Percentiles rank a stretch among this genome's conserved stretches.
These are phyloP conservation scores for Piezodorus guildinii DNA, from an alignment of 1,140 invertebrate genomes.

Conservation along the genomic window DNA sequence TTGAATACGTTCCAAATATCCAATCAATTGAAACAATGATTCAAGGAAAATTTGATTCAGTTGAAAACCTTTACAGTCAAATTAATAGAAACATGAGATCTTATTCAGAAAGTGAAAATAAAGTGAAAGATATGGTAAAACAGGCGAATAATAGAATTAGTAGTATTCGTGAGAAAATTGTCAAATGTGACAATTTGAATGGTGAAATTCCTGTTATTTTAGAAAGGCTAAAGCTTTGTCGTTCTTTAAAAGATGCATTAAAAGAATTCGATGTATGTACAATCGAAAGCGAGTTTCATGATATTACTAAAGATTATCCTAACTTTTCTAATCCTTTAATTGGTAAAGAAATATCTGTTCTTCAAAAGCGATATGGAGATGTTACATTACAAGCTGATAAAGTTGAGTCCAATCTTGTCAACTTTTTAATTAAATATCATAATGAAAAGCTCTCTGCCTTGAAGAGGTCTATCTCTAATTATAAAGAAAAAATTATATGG, in stretches of 20 bases:
- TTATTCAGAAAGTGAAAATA: slow-evolving; percentile 60
- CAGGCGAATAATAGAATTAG: slow-evolving; percentile 51
- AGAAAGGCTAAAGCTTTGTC: slow-evolving; percentile 59
- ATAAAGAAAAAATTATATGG: slow-evolving; percentile 85
- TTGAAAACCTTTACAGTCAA: slow-evolving; percentile 58
- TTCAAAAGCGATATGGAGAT: slow-evolving; percentile 64
- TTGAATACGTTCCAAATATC: slow-evolving; percentile 54
- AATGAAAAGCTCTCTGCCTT: slow-evolving; percentile 71
- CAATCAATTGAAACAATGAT: slow-evolving; percentile 54
- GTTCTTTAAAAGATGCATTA: slow-evolving; percentile 56
- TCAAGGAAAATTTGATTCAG: slow-evolving; percentile 63
- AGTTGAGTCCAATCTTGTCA: slow-evolving; percentile 64
- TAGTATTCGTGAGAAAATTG: slow-evolving; percentile 59
- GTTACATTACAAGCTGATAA: slow-evolving; percentile 63
- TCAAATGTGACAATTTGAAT: slow-evolving; percentile 82
- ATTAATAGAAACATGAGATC: slow-evolving; percentile 57
- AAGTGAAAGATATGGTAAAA: slow-evolving; percentile 58
- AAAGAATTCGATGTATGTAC: slow-evolving; percentile 49
- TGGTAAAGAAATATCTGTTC: slow-evolving; percentile 63
- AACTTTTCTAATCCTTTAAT: slow-evolving; percentile 56
- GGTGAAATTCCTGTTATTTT: slow-evolving; percentile 76
- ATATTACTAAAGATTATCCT: slow-evolving; percentile 64
- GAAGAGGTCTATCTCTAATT: slow-evolving; percentile 61
- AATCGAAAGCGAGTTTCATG: slow-evolving; percentile 52
- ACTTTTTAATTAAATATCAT: slow-evolving; percentile 77